phyloP scores from a whole-genome alignment of 2,888 invertebrate genomes.

The Drosophila parthenogenetica region DNA sequence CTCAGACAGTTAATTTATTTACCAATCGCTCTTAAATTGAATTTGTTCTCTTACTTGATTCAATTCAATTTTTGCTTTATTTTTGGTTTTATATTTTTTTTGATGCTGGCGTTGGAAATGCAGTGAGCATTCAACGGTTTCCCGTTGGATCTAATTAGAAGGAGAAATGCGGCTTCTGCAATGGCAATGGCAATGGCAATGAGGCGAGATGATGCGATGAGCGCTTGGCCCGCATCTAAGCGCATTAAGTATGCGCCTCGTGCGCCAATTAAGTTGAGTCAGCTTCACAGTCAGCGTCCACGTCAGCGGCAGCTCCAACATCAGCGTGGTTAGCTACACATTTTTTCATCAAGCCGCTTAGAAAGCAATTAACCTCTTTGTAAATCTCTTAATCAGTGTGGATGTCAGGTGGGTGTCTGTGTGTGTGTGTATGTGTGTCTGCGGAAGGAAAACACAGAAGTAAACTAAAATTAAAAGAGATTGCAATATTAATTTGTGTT shows the following conservation, averaged over 20 bases:
- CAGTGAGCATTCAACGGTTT: slow-evolving; percentile 42
- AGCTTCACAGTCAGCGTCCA: slow-evolving; percentile 43
- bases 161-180: slow-evolving; percentile 60
- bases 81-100: neutral
- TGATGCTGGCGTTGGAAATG: neutral
- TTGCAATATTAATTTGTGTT: slow-evolving; percentile 7
- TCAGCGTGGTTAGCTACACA: slow-evolving; percentile 42
- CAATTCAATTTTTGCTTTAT: neutral
- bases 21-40: slow-evolving; percentile 17
- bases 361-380: slow-evolving; percentile 75
- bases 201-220: slow-evolving; percentile 18
- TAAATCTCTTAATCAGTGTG: slow-evolving; percentile 56
- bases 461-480: slow-evolving; percentile 22
- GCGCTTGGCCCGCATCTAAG: slow-evolving; percentile 62
- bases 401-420: slow-evolving; percentile 15
- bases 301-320: slow-evolving; percentile 30
- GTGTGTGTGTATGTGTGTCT: no score
- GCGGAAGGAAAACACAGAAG: neutral
- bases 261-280: slow-evolving; percentile 76
- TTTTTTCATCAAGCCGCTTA: slow-evolving; percentile 62
- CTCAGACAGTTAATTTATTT: slow-evolving; percentile 55
- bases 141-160: slow-evolving; percentile 67
- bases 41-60: slow-evolving; percentile 1
- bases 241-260: slow-evolving; percentile 78
- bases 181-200: slow-evolving; percentile 41